These are phyloP conservation scores for Pitta sordida DNA, from an alignment of 2,113 vertebrate genomes.

Conservation along the genomic window DNA sequence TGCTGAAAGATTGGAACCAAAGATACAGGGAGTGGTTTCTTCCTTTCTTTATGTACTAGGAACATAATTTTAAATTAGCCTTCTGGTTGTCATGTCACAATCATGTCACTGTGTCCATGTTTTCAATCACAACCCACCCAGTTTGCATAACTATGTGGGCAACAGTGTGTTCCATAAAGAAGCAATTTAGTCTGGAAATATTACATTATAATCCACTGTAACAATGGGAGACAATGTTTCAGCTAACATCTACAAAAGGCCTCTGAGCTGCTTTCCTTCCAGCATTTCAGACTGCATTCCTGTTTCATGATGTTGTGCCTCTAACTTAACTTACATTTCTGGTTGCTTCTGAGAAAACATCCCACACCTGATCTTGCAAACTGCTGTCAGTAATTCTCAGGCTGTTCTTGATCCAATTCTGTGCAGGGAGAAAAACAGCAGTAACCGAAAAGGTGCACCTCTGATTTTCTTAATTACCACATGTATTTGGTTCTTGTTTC, in stretches of 20 bases:
- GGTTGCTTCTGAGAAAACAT: constrained; percentile 80
- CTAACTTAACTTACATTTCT: constrained; percentile 74
- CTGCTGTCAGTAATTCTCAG: constrained; percentile 77
- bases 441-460: not conserved
- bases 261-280: not conserved
- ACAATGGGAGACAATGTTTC: not conserved
- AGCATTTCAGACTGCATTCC: not conserved
- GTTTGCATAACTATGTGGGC: not conserved
- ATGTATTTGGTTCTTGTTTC: not conserved
- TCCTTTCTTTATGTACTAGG: not conserved
- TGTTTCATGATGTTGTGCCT: not conserved
- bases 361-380: constrained; percentile 89
- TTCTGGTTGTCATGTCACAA: not conserved
- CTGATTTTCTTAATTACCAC: not conserved
- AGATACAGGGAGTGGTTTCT: not conserved
- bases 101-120: fast-evolving
- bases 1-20: not conserved
- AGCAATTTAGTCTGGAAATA: not conserved
- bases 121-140: not conserved
- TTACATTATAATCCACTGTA: not conserved
- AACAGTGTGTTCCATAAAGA: not conserved
- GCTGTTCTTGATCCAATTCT: constrained; percentile 99
- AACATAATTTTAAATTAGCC: not conserved
- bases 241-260: not conserved
- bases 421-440: not conserved